Evolutionary conservation across 2,888 invertebrate species (phyloP).

Genomic region (Drosophila prolongata): DNA sequence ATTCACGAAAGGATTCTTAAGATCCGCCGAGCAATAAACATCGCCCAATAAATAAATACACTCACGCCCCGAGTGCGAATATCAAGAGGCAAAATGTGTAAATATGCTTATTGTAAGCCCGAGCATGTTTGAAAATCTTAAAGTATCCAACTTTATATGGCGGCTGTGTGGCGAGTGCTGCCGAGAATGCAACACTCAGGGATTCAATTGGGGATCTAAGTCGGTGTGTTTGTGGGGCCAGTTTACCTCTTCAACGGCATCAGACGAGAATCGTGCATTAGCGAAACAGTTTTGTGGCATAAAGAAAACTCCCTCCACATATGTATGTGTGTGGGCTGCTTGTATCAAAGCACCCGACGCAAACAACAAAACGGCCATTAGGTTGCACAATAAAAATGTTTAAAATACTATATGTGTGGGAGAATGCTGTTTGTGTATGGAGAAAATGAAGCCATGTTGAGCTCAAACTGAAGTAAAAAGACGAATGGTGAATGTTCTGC

Average conservation of each 20-base stretch:
- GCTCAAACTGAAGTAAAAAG: not conserved
- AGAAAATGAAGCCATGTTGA: constrained; percentile 20
- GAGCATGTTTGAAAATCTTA: constrained; percentile 74
- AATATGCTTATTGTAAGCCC: constrained; percentile 62
- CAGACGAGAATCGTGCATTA: constrained; percentile 60
- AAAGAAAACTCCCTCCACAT: constrained; percentile 49
- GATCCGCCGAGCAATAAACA: constrained; percentile 68
- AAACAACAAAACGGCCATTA: constrained; percentile 74
- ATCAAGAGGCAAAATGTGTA: constrained; percentile 38
- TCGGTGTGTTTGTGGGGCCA: constrained; percentile 55
- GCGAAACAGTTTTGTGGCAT: constrained; percentile 68
- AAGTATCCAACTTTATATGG: constrained; percentile 66
- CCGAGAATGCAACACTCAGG: constrained; percentile 61
- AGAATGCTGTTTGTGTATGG: constrained; percentile 15
- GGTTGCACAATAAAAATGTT: constrained; percentile 72
- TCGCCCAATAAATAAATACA: constrained; percentile 36
- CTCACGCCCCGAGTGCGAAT: constrained; percentile 17
- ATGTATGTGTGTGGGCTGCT: constrained; percentile 15
- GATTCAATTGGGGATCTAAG: constrained; percentile 67
- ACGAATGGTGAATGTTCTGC: constrained; percentile 14
- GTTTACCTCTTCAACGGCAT: constrained; percentile 59
- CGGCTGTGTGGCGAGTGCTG: constrained; percentile 1
- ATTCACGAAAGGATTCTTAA: constrained; percentile 55
- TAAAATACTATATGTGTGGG: constrained; percentile 63
- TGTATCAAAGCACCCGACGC: constrained; percentile 48